These are phyloP conservation scores for Sialis fuliginosa DNA, from an alignment of 2,888 invertebrate genomes.

Conservation along the genomic window DNA sequence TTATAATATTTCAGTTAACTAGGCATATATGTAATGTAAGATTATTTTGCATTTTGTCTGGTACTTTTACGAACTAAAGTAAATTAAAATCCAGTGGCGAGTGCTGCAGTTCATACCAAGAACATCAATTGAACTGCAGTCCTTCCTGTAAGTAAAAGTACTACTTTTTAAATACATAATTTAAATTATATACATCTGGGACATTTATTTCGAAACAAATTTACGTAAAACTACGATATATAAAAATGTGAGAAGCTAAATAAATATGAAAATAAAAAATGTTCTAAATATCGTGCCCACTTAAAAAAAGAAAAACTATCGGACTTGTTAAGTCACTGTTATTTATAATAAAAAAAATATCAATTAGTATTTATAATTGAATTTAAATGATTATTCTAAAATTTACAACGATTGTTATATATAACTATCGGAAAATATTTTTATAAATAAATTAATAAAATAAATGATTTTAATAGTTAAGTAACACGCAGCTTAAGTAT, in stretches of 20 bases:
- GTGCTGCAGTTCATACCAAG: background rate
- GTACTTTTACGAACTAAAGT: background rate
- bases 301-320: slow-evolving; percentile 1
- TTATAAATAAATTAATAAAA: background rate
- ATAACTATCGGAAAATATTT: background rate
- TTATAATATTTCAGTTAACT: too few species aligned
- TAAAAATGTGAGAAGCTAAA: background rate
- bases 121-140: background rate
- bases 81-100: background rate
- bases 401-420: background rate
- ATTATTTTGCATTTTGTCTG: too few species aligned
- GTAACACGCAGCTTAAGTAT: too few species aligned
- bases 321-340: background rate
- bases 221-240: too few species aligned
- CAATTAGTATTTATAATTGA: background rate
- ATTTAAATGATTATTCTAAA: background rate
- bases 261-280: background rate
- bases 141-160: background rate
- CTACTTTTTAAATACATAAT: background rate
- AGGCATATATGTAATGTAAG: too few species aligned
- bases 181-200: slow-evolving; percentile 1
- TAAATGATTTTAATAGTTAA: too few species aligned
- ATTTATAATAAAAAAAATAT: background rate
- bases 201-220: background rate
- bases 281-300: background rate